These are phyloP conservation scores for Phyllotreta cruciferae DNA, from an alignment of 2,888 invertebrate genomes.

Conservation along the genomic window DNA sequence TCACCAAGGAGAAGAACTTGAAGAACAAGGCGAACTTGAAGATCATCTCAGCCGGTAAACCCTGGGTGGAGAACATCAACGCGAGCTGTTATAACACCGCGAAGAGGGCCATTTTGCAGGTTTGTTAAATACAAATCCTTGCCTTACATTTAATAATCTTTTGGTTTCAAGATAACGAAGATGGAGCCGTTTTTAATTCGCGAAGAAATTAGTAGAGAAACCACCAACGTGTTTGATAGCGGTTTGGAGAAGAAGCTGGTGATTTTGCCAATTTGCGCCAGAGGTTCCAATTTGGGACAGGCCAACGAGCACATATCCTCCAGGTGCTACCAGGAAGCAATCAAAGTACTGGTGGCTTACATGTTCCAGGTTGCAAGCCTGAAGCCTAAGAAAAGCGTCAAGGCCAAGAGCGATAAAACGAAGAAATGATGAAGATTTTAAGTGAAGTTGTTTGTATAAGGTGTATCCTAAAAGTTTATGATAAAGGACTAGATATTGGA, in stretches of 20 bases:
- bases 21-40: slow-evolving; percentile 53
- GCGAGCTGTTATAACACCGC: slow-evolving; percentile 59
- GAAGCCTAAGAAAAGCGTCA: background rate
- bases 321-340: slow-evolving; percentile 59
- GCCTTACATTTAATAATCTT: background rate
- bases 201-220: slow-evolving; percentile 56
- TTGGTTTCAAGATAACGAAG: slow-evolving; percentile 58
- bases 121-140: slow-evolving; percentile 39
- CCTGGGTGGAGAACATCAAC: slow-evolving; percentile 59
- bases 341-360: slow-evolving; percentile 60
- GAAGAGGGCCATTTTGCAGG: slow-evolving; percentile 59
- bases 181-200: slow-evolving; percentile 60
- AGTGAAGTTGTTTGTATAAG: background rate
- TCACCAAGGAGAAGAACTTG: slow-evolving; percentile 51
- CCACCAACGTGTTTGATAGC: slow-evolving; percentile 57
- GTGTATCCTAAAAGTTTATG: background rate
- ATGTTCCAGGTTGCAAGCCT: slow-evolving; percentile 51
- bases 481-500: no score
- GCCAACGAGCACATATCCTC: slow-evolving; percentile 58
- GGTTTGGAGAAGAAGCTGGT: slow-evolving; percentile 58
- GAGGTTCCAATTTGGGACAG: slow-evolving; percentile 53
- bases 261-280: slow-evolving; percentile 56
- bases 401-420: background rate
- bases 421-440: background rate
- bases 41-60: slow-evolving; percentile 50